Percentiles rank a stretch among this genome's conserved stretches.
Evolutionary conservation across 2,797 vertebrate genomes (phyloP).

Genomic region (Hozukius guyotensis): DNA sequence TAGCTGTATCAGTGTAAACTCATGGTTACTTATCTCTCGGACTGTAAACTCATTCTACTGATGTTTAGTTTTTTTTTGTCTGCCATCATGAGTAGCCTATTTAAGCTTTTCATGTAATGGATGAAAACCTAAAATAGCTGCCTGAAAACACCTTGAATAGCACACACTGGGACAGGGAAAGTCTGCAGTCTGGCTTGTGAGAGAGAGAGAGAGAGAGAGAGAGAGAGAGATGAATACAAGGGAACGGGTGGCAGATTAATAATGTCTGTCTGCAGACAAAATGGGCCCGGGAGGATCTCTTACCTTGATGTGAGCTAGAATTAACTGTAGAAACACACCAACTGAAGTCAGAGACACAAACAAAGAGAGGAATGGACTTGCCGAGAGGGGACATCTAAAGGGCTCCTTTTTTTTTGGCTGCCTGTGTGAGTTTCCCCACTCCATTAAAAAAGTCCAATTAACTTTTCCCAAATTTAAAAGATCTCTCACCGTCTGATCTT

Average conservation of each 20-base stretch:
- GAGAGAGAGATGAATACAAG: conserved; percentile 15
- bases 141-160: conserved; percentile 24
- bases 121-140: conserved; percentile 22
- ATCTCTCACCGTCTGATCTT: background rate
- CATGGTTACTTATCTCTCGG: conserved; percentile 16
- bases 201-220: background rate
- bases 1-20: conserved; percentile 31
- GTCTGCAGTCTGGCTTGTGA: conserved; percentile 9
- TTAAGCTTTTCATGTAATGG: background rate
- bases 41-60: conserved; percentile 3
- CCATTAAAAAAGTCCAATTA: conserved; percentile 42
- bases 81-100: background rate
- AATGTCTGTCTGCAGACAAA: conserved; percentile 15
- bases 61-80: background rate
- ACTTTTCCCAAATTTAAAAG: conserved; percentile 11
- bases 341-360: conserved; percentile 11
- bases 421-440: conserved; percentile 4
- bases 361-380: background rate
- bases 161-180: background rate
- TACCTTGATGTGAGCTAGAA: conserved; percentile 25
- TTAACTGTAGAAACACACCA: conserved; percentile 10
- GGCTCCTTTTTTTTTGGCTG: background rate
- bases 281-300: conserved; percentile 20
- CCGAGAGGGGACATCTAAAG: conserved; percentile 1
- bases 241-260: conserved; percentile 35